phyloP scores from a whole-genome alignment of 2,888 invertebrate genomes.

The Acanthosoma haemorrhoidale region DNA sequence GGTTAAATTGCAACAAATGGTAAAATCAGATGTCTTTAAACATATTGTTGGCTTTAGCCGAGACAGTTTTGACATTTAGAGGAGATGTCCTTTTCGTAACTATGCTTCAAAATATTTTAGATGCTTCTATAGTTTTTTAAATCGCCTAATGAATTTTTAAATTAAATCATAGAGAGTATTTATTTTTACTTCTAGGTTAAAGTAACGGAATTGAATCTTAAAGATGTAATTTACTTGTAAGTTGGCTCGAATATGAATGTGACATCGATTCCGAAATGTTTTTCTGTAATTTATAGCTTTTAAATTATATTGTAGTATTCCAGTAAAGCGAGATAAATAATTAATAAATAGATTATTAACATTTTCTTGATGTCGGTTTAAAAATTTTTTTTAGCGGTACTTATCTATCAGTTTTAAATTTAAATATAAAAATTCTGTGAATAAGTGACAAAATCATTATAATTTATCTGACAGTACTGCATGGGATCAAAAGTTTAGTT shows the following conservation, averaged over 20 bases:
- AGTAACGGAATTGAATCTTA: neutral
- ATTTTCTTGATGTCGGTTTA: too few species aligned
- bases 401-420: too few species aligned
- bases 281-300: too few species aligned
- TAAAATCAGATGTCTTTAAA: too few species aligned
- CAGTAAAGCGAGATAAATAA: too few species aligned
- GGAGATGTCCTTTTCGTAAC: neutral
- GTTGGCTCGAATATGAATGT: neutral
- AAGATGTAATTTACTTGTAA: neutral
- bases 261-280: too few species aligned
- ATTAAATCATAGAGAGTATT: neutral
- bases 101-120: conserved; percentile 20
- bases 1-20: too few species aligned
- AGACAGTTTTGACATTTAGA: neutral
- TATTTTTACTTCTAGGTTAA: conserved; percentile 17
- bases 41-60: neutral
- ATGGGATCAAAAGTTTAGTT: neutral
- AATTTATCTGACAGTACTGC: neutral
- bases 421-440: too few species aligned
- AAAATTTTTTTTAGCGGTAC: too few species aligned
- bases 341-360: too few species aligned
- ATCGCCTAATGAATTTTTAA: neutral
- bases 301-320: too few species aligned
- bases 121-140: conserved; percentile 14
- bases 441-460: neutral